Conservation (phyloP, 1,140 invertebrate species). For the Uloborus diversus region DNA sequence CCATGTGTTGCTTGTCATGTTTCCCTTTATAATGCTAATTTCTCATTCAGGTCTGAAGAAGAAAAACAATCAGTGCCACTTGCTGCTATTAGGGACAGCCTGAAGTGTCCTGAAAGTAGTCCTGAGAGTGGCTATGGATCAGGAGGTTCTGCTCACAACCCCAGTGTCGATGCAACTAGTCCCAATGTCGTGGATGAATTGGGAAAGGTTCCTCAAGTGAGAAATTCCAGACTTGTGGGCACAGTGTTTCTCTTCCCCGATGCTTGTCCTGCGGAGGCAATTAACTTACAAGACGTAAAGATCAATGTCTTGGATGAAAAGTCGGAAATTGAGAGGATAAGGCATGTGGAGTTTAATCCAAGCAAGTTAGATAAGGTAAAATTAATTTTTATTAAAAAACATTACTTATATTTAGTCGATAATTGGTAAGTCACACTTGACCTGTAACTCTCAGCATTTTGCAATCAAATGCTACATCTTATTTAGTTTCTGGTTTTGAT, state of each 20-base stretch:
- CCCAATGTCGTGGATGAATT: slow-evolving; percentile 1
- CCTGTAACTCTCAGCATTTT: not conserved
- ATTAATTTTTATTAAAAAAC: not conserved
- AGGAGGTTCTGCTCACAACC: slow-evolving; percentile 43
- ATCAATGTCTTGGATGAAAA: slow-evolving; percentile 49
- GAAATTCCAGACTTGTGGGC: slow-evolving; percentile 13
- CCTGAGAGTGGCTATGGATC: slow-evolving; percentile 55
- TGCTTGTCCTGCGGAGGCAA: not conserved
- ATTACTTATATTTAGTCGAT: not conserved
- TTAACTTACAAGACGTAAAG: slow-evolving; percentile 12
- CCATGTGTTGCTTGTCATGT: too few relatives aligned
- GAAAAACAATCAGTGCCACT: slow-evolving; percentile 37
- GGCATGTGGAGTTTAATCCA: slow-evolving; percentile 55
- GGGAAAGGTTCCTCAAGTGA: not conserved
- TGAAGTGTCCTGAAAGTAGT: slow-evolving; percentile 56
- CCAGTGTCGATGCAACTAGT: slow-evolving; percentile 11
- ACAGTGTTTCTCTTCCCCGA: slow-evolving; percentile 54
- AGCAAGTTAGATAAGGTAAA: slow-evolving; percentile 47
- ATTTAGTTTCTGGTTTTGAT: not conserved
- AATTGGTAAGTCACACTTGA: not conserved
- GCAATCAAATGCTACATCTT: not conserved
- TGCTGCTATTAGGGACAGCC: slow-evolving; percentile 33
- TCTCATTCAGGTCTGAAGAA: slow-evolving; percentile 51
- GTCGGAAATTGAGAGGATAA: slow-evolving; percentile 56
- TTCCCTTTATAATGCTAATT: too few relatives aligned